Conservation (phyloP, 2,113 vertebrate species). For the Neodontobutis hainanensis region DNA sequence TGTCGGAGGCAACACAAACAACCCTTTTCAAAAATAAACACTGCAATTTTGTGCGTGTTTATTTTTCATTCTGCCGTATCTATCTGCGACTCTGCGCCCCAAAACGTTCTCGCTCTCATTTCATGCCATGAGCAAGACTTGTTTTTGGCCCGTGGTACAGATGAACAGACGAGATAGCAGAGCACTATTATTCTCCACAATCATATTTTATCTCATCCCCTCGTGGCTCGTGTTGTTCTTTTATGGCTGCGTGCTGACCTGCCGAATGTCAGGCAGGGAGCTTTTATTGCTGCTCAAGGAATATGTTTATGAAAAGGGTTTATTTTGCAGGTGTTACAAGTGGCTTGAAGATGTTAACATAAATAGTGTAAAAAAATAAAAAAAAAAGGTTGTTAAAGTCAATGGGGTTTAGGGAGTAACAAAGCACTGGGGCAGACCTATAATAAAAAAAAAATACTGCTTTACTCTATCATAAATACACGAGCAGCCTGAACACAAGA, state of each 20-base stretch:
- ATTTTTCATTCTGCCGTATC: conserved; percentile 48
- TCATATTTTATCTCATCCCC: conserved; percentile 34
- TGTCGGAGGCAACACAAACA: conserved; percentile 53
- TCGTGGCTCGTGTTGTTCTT: conserved; percentile 21
- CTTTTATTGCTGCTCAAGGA: conserved; percentile 17
- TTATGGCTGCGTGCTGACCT: conserved; percentile 21
- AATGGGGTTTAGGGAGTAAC: not conserved
- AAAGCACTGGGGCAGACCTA: not conserved
- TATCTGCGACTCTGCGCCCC: conserved; percentile 32
- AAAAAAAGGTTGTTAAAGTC: not conserved
- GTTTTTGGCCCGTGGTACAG: conserved; percentile 39
- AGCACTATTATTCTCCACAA: conserved; percentile 13
- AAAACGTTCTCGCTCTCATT: conserved; percentile 46
- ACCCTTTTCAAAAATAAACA: conserved; percentile 56
- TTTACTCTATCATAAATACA: too few species aligned
- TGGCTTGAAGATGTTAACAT: not conserved
- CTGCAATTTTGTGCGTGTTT: conserved; percentile 57
- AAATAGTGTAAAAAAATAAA: not conserved
- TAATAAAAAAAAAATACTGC: not conserved
- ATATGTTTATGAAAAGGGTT: conserved; percentile 44
- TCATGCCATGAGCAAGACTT: conserved; percentile 35
- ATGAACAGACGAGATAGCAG: conserved; percentile 36
- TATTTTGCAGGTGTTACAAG: conserved; percentile 25
- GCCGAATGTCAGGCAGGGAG: conserved; percentile 5
- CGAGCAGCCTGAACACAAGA: too few species aligned